Percentiles rank a stretch among this genome's conserved stretches.
phyloP scores from a whole-genome alignment of 2,113 vertebrate species.

The Motacilla tschutschensis region DNA sequence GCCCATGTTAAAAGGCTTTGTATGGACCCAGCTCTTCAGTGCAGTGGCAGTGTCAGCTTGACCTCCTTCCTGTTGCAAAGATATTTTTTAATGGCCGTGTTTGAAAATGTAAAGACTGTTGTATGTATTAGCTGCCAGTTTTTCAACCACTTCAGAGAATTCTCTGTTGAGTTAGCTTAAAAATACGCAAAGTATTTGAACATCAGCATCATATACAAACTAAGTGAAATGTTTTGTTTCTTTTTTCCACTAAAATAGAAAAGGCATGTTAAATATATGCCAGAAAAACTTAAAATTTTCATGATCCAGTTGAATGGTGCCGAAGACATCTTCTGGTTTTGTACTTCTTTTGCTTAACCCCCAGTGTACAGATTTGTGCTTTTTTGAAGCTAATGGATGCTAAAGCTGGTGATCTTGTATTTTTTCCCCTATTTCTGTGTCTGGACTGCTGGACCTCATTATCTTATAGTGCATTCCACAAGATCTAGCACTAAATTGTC shows the following conservation, averaged over 20 bases:
- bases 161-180: neutral
- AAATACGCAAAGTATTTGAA: neutral
- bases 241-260: neutral
- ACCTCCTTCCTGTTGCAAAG: neutral
- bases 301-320: neutral
- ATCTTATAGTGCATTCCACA: neutral
- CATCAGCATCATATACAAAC: neutral
- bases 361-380: neutral
- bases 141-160: neutral
- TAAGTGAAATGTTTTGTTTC: neutral
- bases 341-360: neutral
- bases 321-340: neutral
- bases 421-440: neutral
- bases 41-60: neutral
- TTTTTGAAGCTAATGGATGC: neutral
- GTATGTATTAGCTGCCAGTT: neutral
- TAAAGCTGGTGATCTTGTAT: neutral
- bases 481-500: neutral
- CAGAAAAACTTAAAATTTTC: neutral
- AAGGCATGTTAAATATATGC: neutral
- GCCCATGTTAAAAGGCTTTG: neutral
- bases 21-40: fast-evolving
- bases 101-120: neutral
- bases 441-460: neutral
- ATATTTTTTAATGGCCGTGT: neutral